Base-by-base conservation (phyloP, 2,888 invertebrate genomes). In the Oscheius onirici region DNA sequence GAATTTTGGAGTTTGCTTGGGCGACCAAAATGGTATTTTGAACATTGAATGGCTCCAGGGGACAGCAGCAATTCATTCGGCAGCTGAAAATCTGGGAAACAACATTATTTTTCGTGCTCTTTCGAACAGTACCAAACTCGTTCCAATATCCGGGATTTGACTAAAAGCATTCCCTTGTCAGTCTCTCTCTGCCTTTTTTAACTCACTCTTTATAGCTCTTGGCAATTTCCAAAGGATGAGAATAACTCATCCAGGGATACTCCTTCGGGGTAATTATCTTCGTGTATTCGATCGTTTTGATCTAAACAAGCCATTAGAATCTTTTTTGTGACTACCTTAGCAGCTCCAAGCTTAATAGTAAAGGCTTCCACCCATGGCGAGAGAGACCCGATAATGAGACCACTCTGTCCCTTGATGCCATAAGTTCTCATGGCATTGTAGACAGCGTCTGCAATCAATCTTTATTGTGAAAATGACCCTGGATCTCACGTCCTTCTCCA, bases 201-300 rank as follows among this genome's bases (percentile, higher is more conserved):
- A 28, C 17, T 10, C 13, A 17, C 17, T 40, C 24, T 28, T 24
- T 17, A 17, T 55, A 55, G n/a, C 43, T 60, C 43, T 60, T 43
- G 17, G 60, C 60, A 2, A 60, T 41, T 13, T 60, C 41, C 3
- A 60, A 22, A 2, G 60, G 60, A 43, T 60, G 60, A 2, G 8
- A 20, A 22, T 60, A 60, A 22, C 22, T 43, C 44, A 60, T 43
- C 8, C 22, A 15, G 0, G 55, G 41, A 43, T 60, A 17, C 2
- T 60, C 60, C n/a, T 26, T 26, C 8, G 26, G 26, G 2, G 44
- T 43, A 3, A 10, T 20, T 5, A 60, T 60, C 15, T 44, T 60
- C 17, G 22, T 44, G 24, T 60, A 60, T 43, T 60, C 60, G 11
- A 60, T 24, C 1, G 60, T 60, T 43, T 11, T 60, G 22, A 60